Base-by-base conservation (phyloP, 2,113 vertebrate genomes). In the Microtus montanus region DNA sequence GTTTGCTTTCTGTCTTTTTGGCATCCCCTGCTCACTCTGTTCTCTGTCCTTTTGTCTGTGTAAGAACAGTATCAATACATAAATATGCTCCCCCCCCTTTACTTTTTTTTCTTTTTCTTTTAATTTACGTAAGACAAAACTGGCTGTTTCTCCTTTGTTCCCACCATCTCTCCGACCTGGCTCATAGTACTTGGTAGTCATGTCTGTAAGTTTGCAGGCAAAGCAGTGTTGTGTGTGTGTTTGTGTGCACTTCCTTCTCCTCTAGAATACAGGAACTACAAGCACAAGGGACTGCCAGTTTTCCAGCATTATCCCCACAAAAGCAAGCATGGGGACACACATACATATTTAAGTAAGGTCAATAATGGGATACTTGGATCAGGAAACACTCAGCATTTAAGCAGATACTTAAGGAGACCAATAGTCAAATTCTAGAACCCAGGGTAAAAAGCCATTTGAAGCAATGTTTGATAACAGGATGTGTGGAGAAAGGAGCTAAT, bases 131-230 rank as follows among this genome's bases (percentile, higher is more conserved):
- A 98, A 98, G 96, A 98, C 92, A 98, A 98, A 99, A 99, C 98
- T 99, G 99, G 99, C 98, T 99, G 99, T 99, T 99, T 99, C 98
- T 98, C 98, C 95, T 98, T 97, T 96, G 95, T 97, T 98, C 97
- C 91, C 91, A 95, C 97, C 96, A 79, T 97, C 97, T 97, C 58
- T 96, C 94, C 88, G 94, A 89, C 78, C 95, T 87, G 94, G 95
- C 97, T 96, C 97, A 97, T 97, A 93, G 91, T 97, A 91, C 97
- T 96, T 95, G 94, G 90, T 97, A 91, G 86, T 80, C 96, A 38
- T 98, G 96, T 98, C 98, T 97, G 95, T 98, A 71, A 71, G 92
- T 93, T 93, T 93, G 95, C 97, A 94, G 96, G 95, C 90, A 97
- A 70, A 96, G 74, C 95, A 93, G 54, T 92, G 96, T 92, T 97